These are phyloP conservation scores for Dinothrombium tinctorium DNA, from an alignment of 1,140 invertebrate genomes.

Conservation along the genomic window DNA sequence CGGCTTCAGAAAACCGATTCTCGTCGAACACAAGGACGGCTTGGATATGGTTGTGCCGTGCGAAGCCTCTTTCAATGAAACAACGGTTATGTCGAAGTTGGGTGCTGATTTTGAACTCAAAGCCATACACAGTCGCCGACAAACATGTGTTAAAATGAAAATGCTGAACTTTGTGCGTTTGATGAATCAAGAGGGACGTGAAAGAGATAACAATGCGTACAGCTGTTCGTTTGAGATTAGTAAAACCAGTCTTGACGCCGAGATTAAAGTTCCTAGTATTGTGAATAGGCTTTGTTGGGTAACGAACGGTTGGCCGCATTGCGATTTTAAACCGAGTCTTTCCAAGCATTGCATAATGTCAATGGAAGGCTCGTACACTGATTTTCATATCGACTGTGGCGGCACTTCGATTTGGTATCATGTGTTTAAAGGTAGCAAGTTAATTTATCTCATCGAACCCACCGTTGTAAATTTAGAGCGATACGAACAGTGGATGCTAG, in stretches of 20 bases:
- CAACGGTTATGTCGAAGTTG: too few species aligned
- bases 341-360: constrained; percentile 80
- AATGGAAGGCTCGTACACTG: constrained; percentile 61
- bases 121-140: too few species aligned
- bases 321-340: constrained; percentile 39
- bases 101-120: too few species aligned
- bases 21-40: too few species aligned
- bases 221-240: too few species aligned
- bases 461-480: constrained; percentile 48
- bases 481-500: constrained; percentile 42
- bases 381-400: constrained; percentile 87
- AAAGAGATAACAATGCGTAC: too few species aligned
- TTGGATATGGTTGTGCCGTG: too few species aligned
- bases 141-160: too few species aligned
- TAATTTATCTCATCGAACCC: constrained; percentile 65
- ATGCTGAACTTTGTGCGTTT: too few species aligned
- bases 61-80: too few species aligned
- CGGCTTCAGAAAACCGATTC: too few species aligned
- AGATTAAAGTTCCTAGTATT: constrained; percentile 47
- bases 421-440: constrained; percentile 60
- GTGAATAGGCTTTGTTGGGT: constrained; percentile 60
- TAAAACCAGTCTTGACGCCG: constrained; percentile 42
- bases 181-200: too few species aligned
- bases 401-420: constrained; percentile 90
- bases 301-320: constrained; percentile 37